Evolutionary conservation across 2,888 invertebrate species (phyloP).

Genomic region (Parapristionchus giblindavisi): DNA sequence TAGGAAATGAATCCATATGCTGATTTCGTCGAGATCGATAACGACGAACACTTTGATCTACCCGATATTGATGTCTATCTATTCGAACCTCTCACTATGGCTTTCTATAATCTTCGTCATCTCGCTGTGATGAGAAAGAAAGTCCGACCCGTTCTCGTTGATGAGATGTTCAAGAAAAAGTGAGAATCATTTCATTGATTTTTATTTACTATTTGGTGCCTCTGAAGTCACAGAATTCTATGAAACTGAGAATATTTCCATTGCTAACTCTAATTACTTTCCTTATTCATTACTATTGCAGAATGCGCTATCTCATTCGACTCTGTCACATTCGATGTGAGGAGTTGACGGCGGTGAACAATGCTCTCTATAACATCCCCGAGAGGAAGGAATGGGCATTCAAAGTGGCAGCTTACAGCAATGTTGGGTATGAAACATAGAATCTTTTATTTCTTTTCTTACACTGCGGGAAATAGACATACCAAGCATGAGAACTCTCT

Average conservation of each 20-base stretch:
- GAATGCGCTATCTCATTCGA: slow-evolving; percentile 28
- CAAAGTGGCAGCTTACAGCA: not conserved
- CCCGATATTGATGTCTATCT: slow-evolving; percentile 9
- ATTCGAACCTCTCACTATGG: slow-evolving; percentile 3
- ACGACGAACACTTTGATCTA: not conserved
- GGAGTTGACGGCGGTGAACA: no score
- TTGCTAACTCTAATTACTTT: not conserved
- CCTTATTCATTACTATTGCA: not conserved
- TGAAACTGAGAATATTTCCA: not conserved
- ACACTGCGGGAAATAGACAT: no score
- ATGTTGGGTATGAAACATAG: slow-evolving; percentile 19
- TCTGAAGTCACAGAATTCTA: not conserved
- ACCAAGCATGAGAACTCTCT: no score
- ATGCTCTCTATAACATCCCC: not conserved
- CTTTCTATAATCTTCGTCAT: slow-evolving; percentile 1
- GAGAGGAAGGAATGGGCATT: slow-evolving; percentile 21
- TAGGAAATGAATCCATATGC: no score
- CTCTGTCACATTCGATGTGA: slow-evolving; percentile 25
- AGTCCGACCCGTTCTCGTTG: not conserved
- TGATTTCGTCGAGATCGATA: not conserved
- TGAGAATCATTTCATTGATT: not conserved
- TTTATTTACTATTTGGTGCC: not conserved
- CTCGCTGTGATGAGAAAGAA: not conserved
- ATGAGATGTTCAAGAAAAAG: slow-evolving; percentile 17
- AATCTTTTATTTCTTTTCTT: no score